A percentile compares a stretch with the other conserved stretches of the same genome.
Conservation (phyloP, 2,888 invertebrate species). For the Axea sp. region DNA sequence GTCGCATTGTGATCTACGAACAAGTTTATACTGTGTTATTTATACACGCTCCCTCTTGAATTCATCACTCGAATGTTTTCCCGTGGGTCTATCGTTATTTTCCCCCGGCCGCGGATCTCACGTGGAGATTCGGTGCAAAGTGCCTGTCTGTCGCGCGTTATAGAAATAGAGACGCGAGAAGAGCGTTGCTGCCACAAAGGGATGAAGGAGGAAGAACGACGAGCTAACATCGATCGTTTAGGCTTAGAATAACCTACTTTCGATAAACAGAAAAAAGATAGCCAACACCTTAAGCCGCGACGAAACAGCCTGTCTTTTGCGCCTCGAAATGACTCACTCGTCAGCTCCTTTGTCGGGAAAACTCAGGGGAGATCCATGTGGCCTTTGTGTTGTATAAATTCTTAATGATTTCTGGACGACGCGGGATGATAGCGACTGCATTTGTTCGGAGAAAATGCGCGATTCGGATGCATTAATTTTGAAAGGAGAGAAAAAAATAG, state of each 20-base stretch:
- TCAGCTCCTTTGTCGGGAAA: conserved; percentile 15
- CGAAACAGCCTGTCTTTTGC: conserved; percentile 18
- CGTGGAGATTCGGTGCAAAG: conserved; percentile 24
- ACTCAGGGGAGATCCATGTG: conserved; percentile 4
- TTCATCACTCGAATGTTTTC: not conserved
- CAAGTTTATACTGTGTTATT: conserved; percentile 5
- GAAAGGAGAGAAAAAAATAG: not conserved
- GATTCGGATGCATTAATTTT: not conserved
- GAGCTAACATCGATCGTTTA: conserved; percentile 47
- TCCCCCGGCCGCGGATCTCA: conserved; percentile 15
- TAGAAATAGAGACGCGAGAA: conserved; percentile 25
- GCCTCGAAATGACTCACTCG: conserved; percentile 8
- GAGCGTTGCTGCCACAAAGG: conserved; percentile 19
- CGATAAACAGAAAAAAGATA: conserved; percentile 40
- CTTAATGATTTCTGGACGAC: not conserved
- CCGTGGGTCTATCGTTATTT: conserved; percentile 16
- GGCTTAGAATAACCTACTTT: conserved; percentile 52
- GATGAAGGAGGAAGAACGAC: conserved; percentile 17
- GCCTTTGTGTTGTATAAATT: conserved; percentile 2
- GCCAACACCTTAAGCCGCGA: conserved; percentile 23
- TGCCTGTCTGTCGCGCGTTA: not conserved
- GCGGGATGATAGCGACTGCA: not conserved
- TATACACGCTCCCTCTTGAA: conserved; percentile 3
- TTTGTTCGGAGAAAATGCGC: not conserved
- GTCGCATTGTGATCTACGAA: not conserved